phyloP scores from a whole-genome alignment of 1,140 invertebrate species.

The Eufriesea mexicana region DNA sequence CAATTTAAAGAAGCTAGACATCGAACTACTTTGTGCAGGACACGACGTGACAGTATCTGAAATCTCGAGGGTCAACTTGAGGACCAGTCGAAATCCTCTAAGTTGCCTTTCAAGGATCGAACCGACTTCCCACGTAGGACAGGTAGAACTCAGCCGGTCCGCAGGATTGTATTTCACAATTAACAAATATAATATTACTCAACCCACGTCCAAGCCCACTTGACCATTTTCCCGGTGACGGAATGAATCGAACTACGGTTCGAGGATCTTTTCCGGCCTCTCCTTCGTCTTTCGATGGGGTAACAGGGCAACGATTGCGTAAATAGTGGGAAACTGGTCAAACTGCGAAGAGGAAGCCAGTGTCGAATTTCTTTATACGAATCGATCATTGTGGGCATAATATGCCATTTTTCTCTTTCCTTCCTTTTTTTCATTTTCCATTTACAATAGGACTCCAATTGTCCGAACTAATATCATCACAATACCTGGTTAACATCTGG shows the following conservation, averaged over 20 bases:
- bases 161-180: slow-evolving; percentile 74
- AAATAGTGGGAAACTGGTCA: slow-evolving; percentile 62
- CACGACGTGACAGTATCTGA: slow-evolving; percentile 50
- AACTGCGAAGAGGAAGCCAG: slow-evolving; percentile 21
- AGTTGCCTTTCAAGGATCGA: background rate
- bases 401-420: background rate
- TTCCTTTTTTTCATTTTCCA: too few species aligned
- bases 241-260: slow-evolving; percentile 31
- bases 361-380: slow-evolving; percentile 55
- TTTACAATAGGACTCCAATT: too few species aligned
- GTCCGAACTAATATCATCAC: too few species aligned
- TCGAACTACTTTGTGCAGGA: background rate
- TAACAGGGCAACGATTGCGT: slow-evolving; percentile 66
- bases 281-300: slow-evolving; percentile 45
- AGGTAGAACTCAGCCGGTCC: slow-evolving; percentile 54
- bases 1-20: background rate
- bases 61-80: slow-evolving; percentile 33
- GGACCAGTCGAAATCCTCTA: slow-evolving; percentile 16
- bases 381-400: background rate
- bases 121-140: slow-evolving; percentile 65
- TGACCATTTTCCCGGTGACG: slow-evolving; percentile 61
- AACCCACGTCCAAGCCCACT: slow-evolving; percentile 59
- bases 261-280: slow-evolving; percentile 48
- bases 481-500: too few species aligned
- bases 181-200: slow-evolving; percentile 77